Conservation (phyloP, 2,797 vertebrate species). For the Sciurus vulgaris region DNA sequence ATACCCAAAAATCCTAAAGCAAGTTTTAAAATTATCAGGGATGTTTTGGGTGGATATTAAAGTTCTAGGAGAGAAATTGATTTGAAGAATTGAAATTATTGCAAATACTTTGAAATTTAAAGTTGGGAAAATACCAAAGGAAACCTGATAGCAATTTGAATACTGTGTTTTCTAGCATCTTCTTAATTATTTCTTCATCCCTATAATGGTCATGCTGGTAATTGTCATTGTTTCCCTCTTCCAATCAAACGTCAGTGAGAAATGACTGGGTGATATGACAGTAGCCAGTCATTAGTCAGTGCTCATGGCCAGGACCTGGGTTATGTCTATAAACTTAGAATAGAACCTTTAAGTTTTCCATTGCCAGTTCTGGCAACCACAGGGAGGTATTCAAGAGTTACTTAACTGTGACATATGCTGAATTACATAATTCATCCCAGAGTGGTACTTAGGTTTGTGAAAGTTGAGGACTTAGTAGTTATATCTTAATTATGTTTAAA, state of each 20-base stretch:
- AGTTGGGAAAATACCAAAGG: neutral
- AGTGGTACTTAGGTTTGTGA: neutral
- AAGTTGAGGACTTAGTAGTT: neutral
- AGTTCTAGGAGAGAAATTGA: slow-evolving; percentile 29
- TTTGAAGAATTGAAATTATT: slow-evolving; percentile 43
- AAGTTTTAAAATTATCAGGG: slow-evolving; percentile 13
- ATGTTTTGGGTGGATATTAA: neutral
- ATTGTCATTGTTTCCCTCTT: neutral
- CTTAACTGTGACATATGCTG: neutral
- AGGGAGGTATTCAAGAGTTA: neutral
- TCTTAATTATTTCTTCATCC: neutral
- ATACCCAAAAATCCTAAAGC: neutral
- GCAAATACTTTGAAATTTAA: slow-evolving; percentile 48
- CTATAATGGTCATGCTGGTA: too few relatives aligned
- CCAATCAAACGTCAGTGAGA: neutral
- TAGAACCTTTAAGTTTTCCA: neutral
- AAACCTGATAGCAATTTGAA: neutral
- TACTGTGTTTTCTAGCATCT: neutral
- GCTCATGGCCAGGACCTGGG: neutral
- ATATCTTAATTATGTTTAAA: slow-evolving; percentile 54
- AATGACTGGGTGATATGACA: neutral
- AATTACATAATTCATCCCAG: neutral
- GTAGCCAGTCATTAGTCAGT: neutral
- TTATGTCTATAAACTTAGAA: neutral
- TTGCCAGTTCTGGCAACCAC: neutral